Conservation (phyloP, 2,888 invertebrate genomes). For the Celastrina argiolus region DNA sequence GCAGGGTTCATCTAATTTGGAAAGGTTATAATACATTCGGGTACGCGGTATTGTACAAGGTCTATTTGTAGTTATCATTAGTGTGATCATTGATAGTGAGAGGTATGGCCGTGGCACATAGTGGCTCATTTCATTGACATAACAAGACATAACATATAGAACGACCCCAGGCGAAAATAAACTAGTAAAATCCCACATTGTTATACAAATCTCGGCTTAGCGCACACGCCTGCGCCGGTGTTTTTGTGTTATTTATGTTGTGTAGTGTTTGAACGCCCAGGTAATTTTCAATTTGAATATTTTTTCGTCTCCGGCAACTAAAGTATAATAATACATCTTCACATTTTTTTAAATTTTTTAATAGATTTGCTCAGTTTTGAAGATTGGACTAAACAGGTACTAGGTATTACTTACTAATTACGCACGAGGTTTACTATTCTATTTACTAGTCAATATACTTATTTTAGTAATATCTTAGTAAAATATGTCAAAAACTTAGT, state of each 20-base stretch:
- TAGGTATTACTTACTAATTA: no score
- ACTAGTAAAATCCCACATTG: constrained; percentile 47
- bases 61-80: constrained; percentile 25
- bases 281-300: background rate
- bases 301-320: background rate
- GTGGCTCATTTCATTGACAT: constrained; percentile 60
- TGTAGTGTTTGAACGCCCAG: background rate
- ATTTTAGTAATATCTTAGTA: background rate
- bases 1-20: background rate
- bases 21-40: background rate
- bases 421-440: no score
- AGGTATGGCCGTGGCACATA: constrained; percentile 65
- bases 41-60: background rate
- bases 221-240: constrained; percentile 31
- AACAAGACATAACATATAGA: no score
- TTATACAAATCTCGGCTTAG: constrained; percentile 46
- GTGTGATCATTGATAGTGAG: constrained; percentile 49
- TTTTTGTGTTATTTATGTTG: constrained; percentile 23
- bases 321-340: background rate
- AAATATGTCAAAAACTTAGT: background rate
- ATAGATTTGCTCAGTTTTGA: no score
- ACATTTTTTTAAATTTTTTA: no score
- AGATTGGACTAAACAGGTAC: no score
- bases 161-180: constrained; percentile 55
- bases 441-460: no score